A percentile compares a stretch with the other conserved stretches of the same genome.
Evolutionary conservation across 2,797 vertebrate genomes (phyloP).

Genomic region (Cheirogaleus major): DNA sequence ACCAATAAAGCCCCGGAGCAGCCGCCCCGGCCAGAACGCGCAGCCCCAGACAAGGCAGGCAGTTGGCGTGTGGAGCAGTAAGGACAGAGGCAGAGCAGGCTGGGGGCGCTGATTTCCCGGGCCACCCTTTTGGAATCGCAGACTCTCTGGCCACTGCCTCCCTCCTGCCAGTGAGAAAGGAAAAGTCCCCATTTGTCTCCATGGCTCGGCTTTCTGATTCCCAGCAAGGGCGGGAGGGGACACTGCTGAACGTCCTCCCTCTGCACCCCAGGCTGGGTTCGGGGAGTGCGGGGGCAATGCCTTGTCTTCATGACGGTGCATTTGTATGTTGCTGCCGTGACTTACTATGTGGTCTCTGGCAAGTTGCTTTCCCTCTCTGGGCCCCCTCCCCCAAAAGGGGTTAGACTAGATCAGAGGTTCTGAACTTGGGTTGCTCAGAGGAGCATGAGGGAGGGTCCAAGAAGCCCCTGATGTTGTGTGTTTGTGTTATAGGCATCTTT

Average conservation of each 20-base stretch:
- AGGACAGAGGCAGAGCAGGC: neutral
- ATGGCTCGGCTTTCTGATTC: neutral
- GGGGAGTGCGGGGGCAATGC: rapidly evolving
- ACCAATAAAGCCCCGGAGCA: neutral
- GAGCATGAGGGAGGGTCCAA: neutral
- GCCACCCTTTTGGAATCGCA: neutral
- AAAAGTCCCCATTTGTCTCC: neutral
- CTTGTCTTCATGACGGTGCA: neutral
- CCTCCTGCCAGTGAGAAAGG: neutral
- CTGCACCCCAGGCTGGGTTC: rapidly evolving
- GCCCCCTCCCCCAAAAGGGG: neutral
- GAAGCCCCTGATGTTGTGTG: neutral
- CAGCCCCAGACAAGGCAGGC: neutral
- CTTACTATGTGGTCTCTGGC: neutral
- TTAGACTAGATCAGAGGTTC: neutral
- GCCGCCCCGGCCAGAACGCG: neutral
- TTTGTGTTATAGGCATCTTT: neutral
- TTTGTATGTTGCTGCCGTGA: rapidly evolving
- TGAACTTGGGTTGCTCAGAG: neutral
- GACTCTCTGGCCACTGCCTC: neutral
- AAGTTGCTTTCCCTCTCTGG: neutral
- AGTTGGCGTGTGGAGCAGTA: rapidly evolving
- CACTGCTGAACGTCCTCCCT: neutral
- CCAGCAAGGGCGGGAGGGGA: neutral
- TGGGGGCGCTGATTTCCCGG: neutral